phyloP scores from a whole-genome alignment of 2,113 vertebrate genomes.

The Pituophis catenifer region DNA sequence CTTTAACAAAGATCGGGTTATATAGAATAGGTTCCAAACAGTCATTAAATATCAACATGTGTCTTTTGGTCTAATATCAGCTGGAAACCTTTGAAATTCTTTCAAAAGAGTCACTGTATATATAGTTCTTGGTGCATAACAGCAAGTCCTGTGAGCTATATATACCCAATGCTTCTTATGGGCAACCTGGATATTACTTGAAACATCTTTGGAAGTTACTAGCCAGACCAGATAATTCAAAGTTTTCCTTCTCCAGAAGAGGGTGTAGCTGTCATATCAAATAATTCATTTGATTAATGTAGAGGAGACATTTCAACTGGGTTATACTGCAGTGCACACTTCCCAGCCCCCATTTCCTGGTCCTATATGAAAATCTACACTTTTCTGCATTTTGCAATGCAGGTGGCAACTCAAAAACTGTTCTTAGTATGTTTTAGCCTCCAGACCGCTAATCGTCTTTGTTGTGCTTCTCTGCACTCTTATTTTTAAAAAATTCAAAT shows the following conservation, averaged over 20 bases:
- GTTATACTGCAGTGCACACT: neutral
- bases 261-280: slow-evolving; percentile 3
- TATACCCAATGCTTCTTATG: neutral
- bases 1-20: neutral
- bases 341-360: neutral
- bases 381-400: neutral
- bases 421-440: neutral
- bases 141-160: neutral
- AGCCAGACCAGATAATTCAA: neutral
- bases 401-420: neutral
- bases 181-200: neutral
- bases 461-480: neutral
- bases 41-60: neutral
- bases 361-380: neutral
- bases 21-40: neutral
- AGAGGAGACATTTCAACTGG: neutral
- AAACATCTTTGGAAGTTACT: neutral
- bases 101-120: neutral
- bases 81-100: neutral
- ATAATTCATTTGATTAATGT: neutral
- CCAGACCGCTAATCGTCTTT: neutral
- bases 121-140: neutral
- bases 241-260: slow-evolving; percentile 1
- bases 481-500: neutral
- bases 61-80: neutral